Base-by-base conservation (phyloP, 2,797 vertebrate species). In the Emys orbicularis region DNA sequence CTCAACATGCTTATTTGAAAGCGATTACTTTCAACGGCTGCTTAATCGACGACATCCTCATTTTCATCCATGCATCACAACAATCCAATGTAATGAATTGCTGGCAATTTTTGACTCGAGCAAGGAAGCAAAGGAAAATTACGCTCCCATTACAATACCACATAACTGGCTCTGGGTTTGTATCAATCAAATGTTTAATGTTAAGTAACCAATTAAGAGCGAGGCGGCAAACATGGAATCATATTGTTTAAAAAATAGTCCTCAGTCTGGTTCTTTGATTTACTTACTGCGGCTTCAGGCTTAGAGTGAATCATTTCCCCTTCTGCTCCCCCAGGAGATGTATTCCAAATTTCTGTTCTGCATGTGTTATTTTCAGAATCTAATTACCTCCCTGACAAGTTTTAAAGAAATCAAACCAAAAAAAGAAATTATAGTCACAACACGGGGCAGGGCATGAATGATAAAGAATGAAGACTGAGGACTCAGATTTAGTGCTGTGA, bases 21-120 rank as follows among this genome's bases (percentile, higher is more conserved):
- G 53, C 0, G 0, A 79, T 86, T 68, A 31, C 16, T 34, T 8
- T 61, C 47, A 31, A 81, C 41, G 12, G 18, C 5, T 13, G 1
- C 79, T 91, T 79, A 29, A 81, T 53, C 25, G 25, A 1, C 6
- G 34, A 12, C 79, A 47, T 1, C 44, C 13, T 44, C 13, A 27
- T 76, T 76, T 76, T 77, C n/a, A 76, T 25, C 50, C 44, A 21
- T 77, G 47, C 16, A 18, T 61, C 47, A 9, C 16, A 29, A 1
- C 49, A 44, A 94, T 37, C 21, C 25, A 21, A 2, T 4, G 0
- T 11, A 41, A 77, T 15, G 16, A 80, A 47, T 12, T 41, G 5
- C 31, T 23, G 49, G 5, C 49, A 15, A 8, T n/a, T 50, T 79
- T 44, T n/a, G 34, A 54, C 53, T 47, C 7, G 50, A 61, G 3